Evolutionary conservation across 2,888 invertebrate genomes (phyloP).

Genomic region (Oscheius sp.): DNA sequence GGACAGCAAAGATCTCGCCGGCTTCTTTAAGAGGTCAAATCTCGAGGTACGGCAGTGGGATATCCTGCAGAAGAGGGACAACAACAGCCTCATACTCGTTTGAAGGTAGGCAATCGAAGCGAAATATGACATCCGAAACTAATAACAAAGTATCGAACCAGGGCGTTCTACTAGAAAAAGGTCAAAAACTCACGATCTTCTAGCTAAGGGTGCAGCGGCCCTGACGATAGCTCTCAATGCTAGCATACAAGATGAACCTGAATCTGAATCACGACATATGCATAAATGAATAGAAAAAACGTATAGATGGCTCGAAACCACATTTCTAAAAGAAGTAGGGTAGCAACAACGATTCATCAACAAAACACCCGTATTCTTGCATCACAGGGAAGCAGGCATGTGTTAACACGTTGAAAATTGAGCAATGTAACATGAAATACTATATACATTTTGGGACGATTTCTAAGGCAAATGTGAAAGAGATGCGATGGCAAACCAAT

Average conservation of each 20-base stretch:
- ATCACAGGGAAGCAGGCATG: no score
- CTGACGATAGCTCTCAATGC: slow-evolving; percentile 14
- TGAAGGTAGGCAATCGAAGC: not conserved
- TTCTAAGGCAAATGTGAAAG: no score
- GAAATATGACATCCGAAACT: not conserved
- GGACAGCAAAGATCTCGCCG: slow-evolving; percentile 4
- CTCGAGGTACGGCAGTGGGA: not conserved
- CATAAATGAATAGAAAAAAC: not conserved
- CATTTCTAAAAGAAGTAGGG: no score
- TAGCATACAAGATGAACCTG: slow-evolving; percentile 2
- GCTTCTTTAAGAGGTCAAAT: slow-evolving; percentile 5
- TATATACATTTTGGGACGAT: no score
- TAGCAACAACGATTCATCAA: no score
- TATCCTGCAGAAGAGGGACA: not conserved
- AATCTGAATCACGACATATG: not conserved
- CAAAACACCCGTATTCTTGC: no score
- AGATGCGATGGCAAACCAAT: no score
- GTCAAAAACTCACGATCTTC: slow-evolving; percentile 12
- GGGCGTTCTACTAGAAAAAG: no score
- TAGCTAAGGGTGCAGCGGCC: not conserved
- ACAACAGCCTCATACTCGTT: not conserved
- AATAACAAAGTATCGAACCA: slow-evolving; percentile 1
- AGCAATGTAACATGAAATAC: no score
- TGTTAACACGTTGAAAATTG: no score
- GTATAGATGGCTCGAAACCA: not conserved